A percentile compares a stretch with the other conserved stretches of the same genome.
phyloP scores from a whole-genome alignment of 2,888 invertebrate genomes.

The Steinernema scapterisci region DNA sequence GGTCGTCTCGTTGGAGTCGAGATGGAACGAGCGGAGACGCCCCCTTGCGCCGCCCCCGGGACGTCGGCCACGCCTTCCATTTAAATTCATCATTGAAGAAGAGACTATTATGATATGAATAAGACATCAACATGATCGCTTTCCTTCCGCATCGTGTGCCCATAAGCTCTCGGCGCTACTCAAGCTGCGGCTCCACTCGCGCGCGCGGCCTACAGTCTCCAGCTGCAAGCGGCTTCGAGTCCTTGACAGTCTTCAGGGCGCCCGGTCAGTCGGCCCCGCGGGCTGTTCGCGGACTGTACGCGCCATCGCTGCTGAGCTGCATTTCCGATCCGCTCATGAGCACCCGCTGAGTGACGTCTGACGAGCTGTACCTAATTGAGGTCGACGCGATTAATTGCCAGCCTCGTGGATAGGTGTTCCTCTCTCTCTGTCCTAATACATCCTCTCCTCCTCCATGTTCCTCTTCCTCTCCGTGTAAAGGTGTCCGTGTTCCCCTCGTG shows the following conservation, averaged over 20 bases:
- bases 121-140: constrained; percentile 29
- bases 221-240: not conserved
- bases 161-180: not conserved
- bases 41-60: constrained; percentile 10
- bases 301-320: not conserved
- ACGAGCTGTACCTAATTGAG: constrained; percentile 28
- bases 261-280: not conserved
- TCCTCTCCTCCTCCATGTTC: not conserved
- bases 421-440: not conserved
- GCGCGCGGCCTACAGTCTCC: not conserved
- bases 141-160: constrained; percentile 21
- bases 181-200: not conserved
- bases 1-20: not conserved
- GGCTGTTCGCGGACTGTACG: not conserved
- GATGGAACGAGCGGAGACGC: not conserved
- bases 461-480: too few relatives aligned
- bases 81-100: constrained; percentile 30
- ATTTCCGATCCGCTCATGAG: not conserved
- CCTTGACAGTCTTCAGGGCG: not conserved
- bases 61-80: constrained; percentile 23
- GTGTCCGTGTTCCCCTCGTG: too few relatives aligned
- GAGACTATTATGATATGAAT: constrained; percentile 33
- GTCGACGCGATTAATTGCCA: constrained; percentile 31
- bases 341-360: constrained; percentile 2
- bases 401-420: constrained; percentile 26